These are phyloP conservation scores for Ammodytes marinus DNA, from an alignment of 2,113 vertebrate species.

Conservation along the genomic window DNA sequence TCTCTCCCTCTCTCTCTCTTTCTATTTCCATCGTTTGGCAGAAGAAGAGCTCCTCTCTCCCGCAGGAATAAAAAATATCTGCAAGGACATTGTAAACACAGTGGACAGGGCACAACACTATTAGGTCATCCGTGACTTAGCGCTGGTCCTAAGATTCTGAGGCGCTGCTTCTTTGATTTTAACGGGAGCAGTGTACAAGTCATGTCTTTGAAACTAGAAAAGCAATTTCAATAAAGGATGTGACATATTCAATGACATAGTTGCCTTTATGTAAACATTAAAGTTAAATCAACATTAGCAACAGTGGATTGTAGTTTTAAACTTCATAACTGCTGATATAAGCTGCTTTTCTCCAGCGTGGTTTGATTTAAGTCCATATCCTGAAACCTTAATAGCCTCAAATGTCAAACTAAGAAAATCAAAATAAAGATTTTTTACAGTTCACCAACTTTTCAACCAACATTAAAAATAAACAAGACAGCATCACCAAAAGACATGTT, in stretches of 20 bases:
- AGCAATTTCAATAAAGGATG: conserved; percentile 23
- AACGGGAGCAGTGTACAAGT: conserved; percentile 14
- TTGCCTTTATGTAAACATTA: conserved; percentile 25
- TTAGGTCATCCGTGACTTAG: conserved; percentile 68
- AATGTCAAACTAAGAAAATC: conserved; percentile 21
- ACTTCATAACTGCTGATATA: conserved; percentile 19
- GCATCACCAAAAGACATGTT: conserved; percentile 3
- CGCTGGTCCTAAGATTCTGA: conserved; percentile 39
- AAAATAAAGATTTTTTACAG: conserved; percentile 10
- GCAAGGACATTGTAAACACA: conserved; percentile 62
- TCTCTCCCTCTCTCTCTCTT: conserved; percentile 20
- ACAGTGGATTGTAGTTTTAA: conserved; percentile 7
- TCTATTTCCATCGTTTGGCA: conserved; percentile 42
- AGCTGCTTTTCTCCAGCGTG: not conserved
- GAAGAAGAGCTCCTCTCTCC: conserved; percentile 58
- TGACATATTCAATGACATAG: conserved; percentile 1
- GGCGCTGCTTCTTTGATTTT: conserved; percentile 38
- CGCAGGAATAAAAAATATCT: conserved; percentile 57
- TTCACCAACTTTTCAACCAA: not conserved
- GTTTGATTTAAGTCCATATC: conserved; percentile 7
- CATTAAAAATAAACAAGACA: not conserved
- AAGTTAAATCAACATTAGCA: conserved; percentile 12
- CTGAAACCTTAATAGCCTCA: conserved; percentile 18
- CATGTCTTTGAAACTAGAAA: conserved; percentile 7
- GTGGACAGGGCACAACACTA: conserved; percentile 67